These are phyloP conservation scores for Nomada hirtipes DNA, from an alignment of 2,888 invertebrate species.

Conservation along the genomic window DNA sequence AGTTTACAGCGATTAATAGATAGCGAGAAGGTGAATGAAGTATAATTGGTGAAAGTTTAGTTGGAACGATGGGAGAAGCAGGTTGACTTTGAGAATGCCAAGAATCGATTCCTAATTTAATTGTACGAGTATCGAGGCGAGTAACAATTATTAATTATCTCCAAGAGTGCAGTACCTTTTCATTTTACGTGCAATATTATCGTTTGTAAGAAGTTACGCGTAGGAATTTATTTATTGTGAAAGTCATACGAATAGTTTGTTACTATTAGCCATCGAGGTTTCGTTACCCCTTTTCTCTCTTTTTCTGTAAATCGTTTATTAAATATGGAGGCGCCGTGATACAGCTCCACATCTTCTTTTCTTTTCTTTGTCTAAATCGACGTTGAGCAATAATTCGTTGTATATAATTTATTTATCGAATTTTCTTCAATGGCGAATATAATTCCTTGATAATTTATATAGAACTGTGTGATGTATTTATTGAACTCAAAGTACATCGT, in stretches of 20 bases:
- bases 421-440: slow-evolving; percentile 41
- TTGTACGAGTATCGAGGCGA: slow-evolving; percentile 23
- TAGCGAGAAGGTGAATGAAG: not conserved
- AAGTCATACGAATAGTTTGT: slow-evolving; percentile 45
- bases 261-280: slow-evolving; percentile 59
- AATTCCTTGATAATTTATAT: slow-evolving; percentile 40
- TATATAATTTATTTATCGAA: slow-evolving; percentile 65
- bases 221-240: slow-evolving; percentile 62
- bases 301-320: slow-evolving; percentile 6
- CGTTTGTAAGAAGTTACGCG: slow-evolving; percentile 48
- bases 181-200: slow-evolving; percentile 67
- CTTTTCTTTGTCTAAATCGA: slow-evolving; percentile 1
- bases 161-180: slow-evolving; percentile 55
- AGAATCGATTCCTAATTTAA: slow-evolving; percentile 20
- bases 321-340: slow-evolving; percentile 11
- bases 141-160: slow-evolving; percentile 38
- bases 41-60: slow-evolving; percentile 2
- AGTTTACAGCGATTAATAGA: slow-evolving; percentile 2
- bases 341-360: slow-evolving; percentile 23
- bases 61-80: not conserved
- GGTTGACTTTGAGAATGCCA: slow-evolving; percentile 1
- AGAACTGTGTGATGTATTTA: slow-evolving; percentile 57
- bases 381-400: slow-evolving; percentile 51
- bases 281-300: slow-evolving; percentile 15
- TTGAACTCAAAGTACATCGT: slow-evolving; percentile 50